phyloP scores from a whole-genome alignment of 2,888 invertebrate genomes.

The Margaritifera margaritifera region DNA sequence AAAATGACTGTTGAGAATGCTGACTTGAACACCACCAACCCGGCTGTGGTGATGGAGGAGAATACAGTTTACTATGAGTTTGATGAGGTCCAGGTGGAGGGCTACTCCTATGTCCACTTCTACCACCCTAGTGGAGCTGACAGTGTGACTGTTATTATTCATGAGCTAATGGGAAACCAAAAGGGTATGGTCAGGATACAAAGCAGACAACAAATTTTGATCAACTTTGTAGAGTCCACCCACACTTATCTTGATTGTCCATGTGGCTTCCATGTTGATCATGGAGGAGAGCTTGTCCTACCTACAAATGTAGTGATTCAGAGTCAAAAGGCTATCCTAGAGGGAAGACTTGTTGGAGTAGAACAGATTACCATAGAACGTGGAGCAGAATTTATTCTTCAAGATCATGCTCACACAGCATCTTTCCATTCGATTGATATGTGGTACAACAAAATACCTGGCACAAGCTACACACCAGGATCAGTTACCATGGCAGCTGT shows the following conservation, averaged over 20 bases:
- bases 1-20: slow-evolving; percentile 52
- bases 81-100: slow-evolving; percentile 58
- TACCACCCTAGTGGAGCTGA: slow-evolving; percentile 45
- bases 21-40: slow-evolving; percentile 42
- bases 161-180: slow-evolving; percentile 58
- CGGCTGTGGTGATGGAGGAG: slow-evolving; percentile 55
- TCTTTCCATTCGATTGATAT: slow-evolving; percentile 8
- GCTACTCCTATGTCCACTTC: slow-evolving; percentile 57
- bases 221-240: slow-evolving; percentile 54
- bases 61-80: slow-evolving; percentile 49
- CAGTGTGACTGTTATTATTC: slow-evolving; percentile 47
- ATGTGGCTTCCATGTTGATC: slow-evolving; percentile 57
- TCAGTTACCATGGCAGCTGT: slow-evolving; percentile 32
- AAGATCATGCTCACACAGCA: slow-evolving; percentile 41
- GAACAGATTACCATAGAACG: slow-evolving; percentile 51
- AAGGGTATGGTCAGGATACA: slow-evolving; percentile 54
- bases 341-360: slow-evolving; percentile 54
- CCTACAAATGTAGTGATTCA: slow-evolving; percentile 49
- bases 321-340: slow-evolving; percentile 48
- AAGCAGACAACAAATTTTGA: slow-evolving; percentile 43
- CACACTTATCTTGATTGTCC: slow-evolving; percentile 60
- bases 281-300: slow-evolving; percentile 52
- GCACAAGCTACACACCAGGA: slow-evolving; percentile 28
- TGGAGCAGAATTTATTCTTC: slow-evolving; percentile 44
- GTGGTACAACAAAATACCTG: slow-evolving; percentile 27